These are phyloP conservation scores for Palloptera scutellata DNA, from an alignment of 2,888 invertebrate species.

Conservation along the genomic window DNA sequence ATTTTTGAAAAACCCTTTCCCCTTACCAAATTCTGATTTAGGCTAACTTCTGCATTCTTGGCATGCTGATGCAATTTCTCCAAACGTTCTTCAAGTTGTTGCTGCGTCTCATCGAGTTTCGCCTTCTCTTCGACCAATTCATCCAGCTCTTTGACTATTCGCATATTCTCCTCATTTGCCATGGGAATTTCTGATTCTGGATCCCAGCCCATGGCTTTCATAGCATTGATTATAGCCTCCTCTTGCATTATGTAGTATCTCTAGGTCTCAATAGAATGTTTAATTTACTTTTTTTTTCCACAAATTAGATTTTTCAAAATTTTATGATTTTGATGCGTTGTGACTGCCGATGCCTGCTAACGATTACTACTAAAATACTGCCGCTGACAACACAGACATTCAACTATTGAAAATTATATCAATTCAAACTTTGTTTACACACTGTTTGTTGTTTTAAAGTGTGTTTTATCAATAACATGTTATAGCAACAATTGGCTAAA, in stretches of 20 bases:
- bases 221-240: constrained; percentile 52
- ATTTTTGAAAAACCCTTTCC: not conserved
- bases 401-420: no score
- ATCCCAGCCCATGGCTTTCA: constrained; percentile 56
- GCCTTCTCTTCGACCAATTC: constrained; percentile 65
- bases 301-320: no score
- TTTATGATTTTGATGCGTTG: no score
- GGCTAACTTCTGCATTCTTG: constrained; percentile 66
- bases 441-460: no score
- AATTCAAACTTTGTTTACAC: no score
- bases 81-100: constrained; percentile 64
- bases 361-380: no score
- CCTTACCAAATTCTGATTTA: constrained; percentile 68
- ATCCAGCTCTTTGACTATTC: constrained; percentile 64
- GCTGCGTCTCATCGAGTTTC: constrained; percentile 64
- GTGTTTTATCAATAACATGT: no score
- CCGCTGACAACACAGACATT: no score
- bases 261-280: no score
- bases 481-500: no score
- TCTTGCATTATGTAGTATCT: constrained; percentile 41
- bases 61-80: constrained; percentile 66
- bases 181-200: constrained; percentile 81
- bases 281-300: no score
- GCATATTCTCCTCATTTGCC: constrained; percentile 76
- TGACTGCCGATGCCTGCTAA: no score